phyloP scores from a whole-genome alignment of 2,888 invertebrate genomes.

The Halictus quadricinctus region DNA sequence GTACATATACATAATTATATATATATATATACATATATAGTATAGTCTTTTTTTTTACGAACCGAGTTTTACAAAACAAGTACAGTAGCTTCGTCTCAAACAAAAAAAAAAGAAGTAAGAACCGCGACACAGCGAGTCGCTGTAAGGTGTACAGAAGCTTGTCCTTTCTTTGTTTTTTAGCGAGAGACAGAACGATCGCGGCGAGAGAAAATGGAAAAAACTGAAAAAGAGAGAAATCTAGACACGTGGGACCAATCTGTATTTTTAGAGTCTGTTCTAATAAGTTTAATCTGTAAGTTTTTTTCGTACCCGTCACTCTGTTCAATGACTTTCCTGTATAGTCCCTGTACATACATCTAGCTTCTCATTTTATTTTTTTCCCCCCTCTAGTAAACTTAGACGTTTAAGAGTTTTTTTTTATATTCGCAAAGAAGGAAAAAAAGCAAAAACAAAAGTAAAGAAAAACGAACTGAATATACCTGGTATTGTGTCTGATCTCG shows the following conservation, averaged over 20 bases:
- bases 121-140: constrained; percentile 34
- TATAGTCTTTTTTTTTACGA: constrained; percentile 45
- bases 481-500: constrained; percentile 33
- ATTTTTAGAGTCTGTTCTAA: constrained; percentile 55
- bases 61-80: constrained; percentile 34
- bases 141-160: constrained; percentile 71
- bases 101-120: background rate
- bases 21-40: background rate
- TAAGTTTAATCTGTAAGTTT: constrained; percentile 61
- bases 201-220: background rate
- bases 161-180: constrained; percentile 34
- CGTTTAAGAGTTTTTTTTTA: constrained; percentile 16
- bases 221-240: constrained; percentile 28
- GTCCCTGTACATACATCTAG: constrained; percentile 64
- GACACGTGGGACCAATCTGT: constrained; percentile 73
- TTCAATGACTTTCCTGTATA: constrained; percentile 63
- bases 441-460: background rate
- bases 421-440: background rate
- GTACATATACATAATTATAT: background rate
- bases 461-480: background rate
- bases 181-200: constrained; percentile 11
- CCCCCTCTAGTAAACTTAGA: constrained; percentile 36
- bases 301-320: constrained; percentile 33
- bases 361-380: constrained; percentile 44
- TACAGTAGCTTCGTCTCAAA: constrained; percentile 31